Evolutionary conservation across 2,113 vertebrate genomes (phyloP), one percentile per base, ranked within the genome.

Genomic region (Notarius quadriscutis): DNA sequence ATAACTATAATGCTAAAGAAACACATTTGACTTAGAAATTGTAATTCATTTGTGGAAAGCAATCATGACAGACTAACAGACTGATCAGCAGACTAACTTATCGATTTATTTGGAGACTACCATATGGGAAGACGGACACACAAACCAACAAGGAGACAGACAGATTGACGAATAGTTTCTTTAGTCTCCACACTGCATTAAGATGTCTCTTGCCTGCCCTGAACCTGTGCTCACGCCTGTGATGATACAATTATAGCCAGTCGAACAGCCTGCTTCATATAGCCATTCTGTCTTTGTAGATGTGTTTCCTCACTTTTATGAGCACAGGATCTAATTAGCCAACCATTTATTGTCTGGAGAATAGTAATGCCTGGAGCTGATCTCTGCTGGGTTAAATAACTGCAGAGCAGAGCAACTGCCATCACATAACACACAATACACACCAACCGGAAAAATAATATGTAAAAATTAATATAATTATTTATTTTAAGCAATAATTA

Each of bases 191-290:
- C 90, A 93, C 87, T 81, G 7, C 74, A 91, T 89, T 88, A 82
- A 87, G 81, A 74, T 34, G 60, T 83, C 89, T 87, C 65, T 69
- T 41, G 84, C 69, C 90, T 87, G 89, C 55, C 90, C 89, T 85
- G 90, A 88, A 89, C 86, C 88, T 72, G 60, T 86, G 89, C 87
- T 86, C 86, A 90, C 91, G 90, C 84, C 91, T 25, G 65, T 83
- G 87, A 82, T 94, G 93, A 95, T 94, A 91, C 87, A 90, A 94
- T 95, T 91, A 91, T 58, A 85, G 74, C 78, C 89, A 93, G 92
- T 94, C 90, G 90, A 91, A 91, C 90, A 82, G 90, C 86, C 71
- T 90, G 92, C 91, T 90, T 93, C 91, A 93, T 92, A 90, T 88
- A 90, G 91, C 88, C 88, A 90, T 90, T 89, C 85, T 90, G 90